Evolutionary conservation across 2,113 vertebrate species (phyloP), one percentile per base, ranked within the genome.

Genomic region (Psilopogon haemacephalus): DNA sequence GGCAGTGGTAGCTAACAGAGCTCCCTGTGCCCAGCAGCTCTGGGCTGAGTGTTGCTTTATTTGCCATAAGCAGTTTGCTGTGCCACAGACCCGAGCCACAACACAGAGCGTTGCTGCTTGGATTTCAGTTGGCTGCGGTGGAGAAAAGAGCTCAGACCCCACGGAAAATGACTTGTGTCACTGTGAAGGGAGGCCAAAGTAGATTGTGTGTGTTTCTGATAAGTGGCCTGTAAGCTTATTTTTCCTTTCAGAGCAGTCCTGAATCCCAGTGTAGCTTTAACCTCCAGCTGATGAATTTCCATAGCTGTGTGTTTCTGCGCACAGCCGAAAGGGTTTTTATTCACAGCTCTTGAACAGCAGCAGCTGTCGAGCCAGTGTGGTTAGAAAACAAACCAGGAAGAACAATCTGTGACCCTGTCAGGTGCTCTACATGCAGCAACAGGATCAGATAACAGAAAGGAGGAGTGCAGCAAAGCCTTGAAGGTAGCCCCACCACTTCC

Each of bases 381-480:
- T 48, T 93, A 94, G 82, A 94, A 93, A 93, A 92, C 68, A 93
- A 95, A 94, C 62, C 83, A 95, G 89, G 95, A 95, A 97, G 96
- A 94, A 78, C 92, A 94, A 86, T 68, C 46, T 58, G 62, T 54
- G 93, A 73, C 86, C 74, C 77, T 95, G 94, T 95, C 92, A 89
- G 74, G 88, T 97, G 94, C 95, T 83, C 95, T 96, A 78, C 81
- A 70, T 91, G 94, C 94, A 97, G 92, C 94, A 78, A 54, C 96
- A 95, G 65, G 72, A 98, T 98, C 97, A 97, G 97, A 98, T 97
- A 98, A 97, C 86, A 73, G 60, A 27, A 93, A 79, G 48, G 63
- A 97, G 88, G 86, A 89, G 86, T 1, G 38, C 90, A 94, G 67
- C 86, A 92, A 93, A 89, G 50, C 81, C 70, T 91, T 96, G 88